Conservation (phyloP, 1,140 invertebrate genomes). For the Lepidotrigona ventralis region DNA sequence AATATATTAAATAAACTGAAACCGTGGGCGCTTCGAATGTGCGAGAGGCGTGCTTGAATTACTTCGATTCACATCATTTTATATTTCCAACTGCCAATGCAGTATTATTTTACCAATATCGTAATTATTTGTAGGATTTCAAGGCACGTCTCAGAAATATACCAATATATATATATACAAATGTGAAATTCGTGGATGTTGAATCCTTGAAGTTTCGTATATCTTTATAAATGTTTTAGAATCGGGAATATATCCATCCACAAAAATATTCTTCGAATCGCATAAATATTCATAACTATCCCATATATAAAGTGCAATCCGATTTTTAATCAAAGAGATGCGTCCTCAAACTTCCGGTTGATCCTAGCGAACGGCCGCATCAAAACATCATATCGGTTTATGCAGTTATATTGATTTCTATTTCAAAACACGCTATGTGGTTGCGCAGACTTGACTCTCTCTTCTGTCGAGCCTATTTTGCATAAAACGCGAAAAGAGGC, state of each 20-base stretch:
- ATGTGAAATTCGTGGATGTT: no score
- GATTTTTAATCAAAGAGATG: conserved; percentile 43
- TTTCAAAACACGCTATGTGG: conserved; percentile 9
- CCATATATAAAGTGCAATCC: neutral
- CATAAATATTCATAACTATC: conserved; percentile 2
- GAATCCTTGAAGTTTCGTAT: neutral
- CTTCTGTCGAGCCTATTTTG: neutral
- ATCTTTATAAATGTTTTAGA: neutral
- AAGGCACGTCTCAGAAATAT: neutral
- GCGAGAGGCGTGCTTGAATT: conserved; percentile 10
- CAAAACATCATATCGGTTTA: conserved; percentile 38
- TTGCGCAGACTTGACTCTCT: neutral
- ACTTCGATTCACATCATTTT: conserved; percentile 1
- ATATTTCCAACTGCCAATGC: no score
- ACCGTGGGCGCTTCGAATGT: neutral
- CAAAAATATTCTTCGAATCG: neutral
- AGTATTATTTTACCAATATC: neutral
- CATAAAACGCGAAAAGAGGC: conserved; percentile 31
- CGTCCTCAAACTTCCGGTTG: conserved; percentile 5
- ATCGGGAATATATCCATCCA: neutral
- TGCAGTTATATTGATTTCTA: conserved; percentile 38
- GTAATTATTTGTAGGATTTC: neutral
- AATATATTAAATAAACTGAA: conserved; percentile 22
- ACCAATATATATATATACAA: neutral
- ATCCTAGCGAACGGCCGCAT: conserved; percentile 25